phyloP scores from a whole-genome alignment of 2,888 invertebrate species.

The Malthinus flaveolus region DNA sequence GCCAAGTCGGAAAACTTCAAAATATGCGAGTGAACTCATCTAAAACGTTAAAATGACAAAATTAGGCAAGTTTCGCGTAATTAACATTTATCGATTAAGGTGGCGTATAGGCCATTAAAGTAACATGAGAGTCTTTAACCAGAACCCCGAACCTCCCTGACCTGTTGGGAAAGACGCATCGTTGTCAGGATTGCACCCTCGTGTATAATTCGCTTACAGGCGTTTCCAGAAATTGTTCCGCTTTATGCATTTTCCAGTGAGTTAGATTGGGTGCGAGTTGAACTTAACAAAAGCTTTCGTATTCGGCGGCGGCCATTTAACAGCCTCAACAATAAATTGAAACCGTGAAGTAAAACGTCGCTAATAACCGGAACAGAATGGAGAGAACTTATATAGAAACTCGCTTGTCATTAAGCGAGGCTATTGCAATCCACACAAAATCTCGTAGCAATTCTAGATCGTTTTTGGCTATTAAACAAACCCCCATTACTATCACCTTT shows the following conservation, averaged over 20 bases:
- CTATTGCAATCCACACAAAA: slow-evolving; percentile 29
- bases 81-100: slow-evolving; percentile 22
- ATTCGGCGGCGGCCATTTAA: slow-evolving; percentile 20
- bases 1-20: too few relatives aligned
- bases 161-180: slow-evolving; percentile 40
- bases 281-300: slow-evolving; percentile 35
- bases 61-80: slow-evolving; percentile 10
- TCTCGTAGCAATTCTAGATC: slow-evolving; percentile 26
- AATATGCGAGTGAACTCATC: too few relatives aligned
- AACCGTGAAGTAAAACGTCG: slow-evolving; percentile 34
- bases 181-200: slow-evolving; percentile 36
- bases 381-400: slow-evolving; percentile 28
- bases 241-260: slow-evolving; percentile 41
- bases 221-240: slow-evolving; percentile 40
- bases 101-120: slow-evolving; percentile 17
- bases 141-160: slow-evolving; percentile 31
- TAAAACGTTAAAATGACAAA: too few relatives aligned
- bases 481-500: slow-evolving; percentile 27
- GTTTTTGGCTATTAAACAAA: slow-evolving; percentile 29
- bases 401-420: slow-evolving; percentile 31
- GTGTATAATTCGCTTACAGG: slow-evolving; percentile 39
- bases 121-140: slow-evolving; percentile 20
- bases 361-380: slow-evolving; percentile 37
- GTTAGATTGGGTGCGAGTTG: slow-evolving; percentile 36
- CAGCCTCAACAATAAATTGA: slow-evolving; percentile 37